Evolutionary conservation across 2,797 vertebrate genomes (phyloP), one percentile per base, ranked within the genome.

Genomic region (Crocodylus rhombifer): DNA sequence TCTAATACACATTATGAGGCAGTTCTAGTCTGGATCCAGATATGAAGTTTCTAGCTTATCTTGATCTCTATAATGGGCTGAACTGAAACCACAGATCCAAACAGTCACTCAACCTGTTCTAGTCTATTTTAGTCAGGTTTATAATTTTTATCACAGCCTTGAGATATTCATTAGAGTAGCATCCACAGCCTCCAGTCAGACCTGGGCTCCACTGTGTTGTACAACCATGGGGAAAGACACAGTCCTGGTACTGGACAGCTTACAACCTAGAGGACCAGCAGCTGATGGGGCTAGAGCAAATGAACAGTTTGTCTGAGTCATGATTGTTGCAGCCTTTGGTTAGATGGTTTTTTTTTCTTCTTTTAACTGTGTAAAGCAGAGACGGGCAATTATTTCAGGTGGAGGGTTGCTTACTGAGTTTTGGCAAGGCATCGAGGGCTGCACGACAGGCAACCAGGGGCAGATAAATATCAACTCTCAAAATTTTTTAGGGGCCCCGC

Each of bases 201-300:
- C 82, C 91, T 91, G 75, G 64, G 80, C 14, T 73, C 69, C 51
- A n/a, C 60, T 94, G 67, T 81, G 88, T 87, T 91, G 85, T 69
- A 79, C 91, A 97, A 97, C 95, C 95, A 95, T 95, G 96, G 96
- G 95, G 95, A 96, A 88, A 96, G 93, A 92, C 60, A 69, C 94
- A 95, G 96, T 93, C 82, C 57, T 10, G 86, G 94, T 91, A 95
- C 89, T 77, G 90, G 73, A 87, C 82, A 95, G 75, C 79, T 92
- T 81, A 84, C 17, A 87, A 88, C 88, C 91, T 90, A 84, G 89
- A 89, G 77, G 77, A 89, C 92, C 95, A 88, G 81, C 83, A 94
- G 80, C 88, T 96, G 88, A 26, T 88, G 65, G 57, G 1, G 36
- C 30, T 86, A 62, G 82, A 80, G 77, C 61, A 89, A 85, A 42